Base-by-base conservation (phyloP, 2,797 vertebrate genomes). In the Micrastur ruficollis region DNA sequence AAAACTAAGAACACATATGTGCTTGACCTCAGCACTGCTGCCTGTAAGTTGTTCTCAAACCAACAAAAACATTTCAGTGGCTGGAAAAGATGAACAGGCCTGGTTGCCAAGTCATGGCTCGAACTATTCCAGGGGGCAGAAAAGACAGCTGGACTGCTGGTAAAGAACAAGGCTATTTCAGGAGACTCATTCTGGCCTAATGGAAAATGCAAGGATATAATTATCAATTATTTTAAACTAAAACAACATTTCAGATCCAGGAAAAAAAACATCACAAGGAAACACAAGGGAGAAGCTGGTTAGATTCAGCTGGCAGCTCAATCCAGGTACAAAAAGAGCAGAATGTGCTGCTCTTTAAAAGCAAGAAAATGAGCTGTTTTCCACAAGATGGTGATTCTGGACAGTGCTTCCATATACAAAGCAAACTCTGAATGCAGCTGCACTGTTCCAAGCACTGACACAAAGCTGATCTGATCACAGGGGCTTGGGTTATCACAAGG, bases 181-280 rank as follows among this genome's bases (percentile, higher is more conserved):
- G 89, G 95, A 93, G 89, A 90, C 90, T 94, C 42, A 34, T 71
- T 89, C 90, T 71, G 79, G 86, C 93, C 86, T 94, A 95, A 95
- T 96, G 97, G 97, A 97, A 97, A 97, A 93, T 89, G 91, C 93
- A 96, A 86, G 81, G 86, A 80, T 97, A 91, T 95, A 97, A 97
- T 96, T 97, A 96, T 88, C 91, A 95, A 95, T 97, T 92, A 96
- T 95, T 96, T 95, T 95, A 97, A 95, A 94, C 93, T 95, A 93
- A 96, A 95, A 36, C 86, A 95, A 74, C 89, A 81, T 92, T 93
- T 97, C 44, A 38, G 67, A 80, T 94, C 89, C 80, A 96, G 96
- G 93, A 86, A 94, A 93, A 96, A 91, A 85, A 67, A 22, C 50
- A 86, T 89, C 78, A 91, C n/a, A 85, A 91, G 49, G 63, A 93